Conservation (phyloP, 1,140 invertebrate genomes). For the Lepidostoma basale region DNA sequence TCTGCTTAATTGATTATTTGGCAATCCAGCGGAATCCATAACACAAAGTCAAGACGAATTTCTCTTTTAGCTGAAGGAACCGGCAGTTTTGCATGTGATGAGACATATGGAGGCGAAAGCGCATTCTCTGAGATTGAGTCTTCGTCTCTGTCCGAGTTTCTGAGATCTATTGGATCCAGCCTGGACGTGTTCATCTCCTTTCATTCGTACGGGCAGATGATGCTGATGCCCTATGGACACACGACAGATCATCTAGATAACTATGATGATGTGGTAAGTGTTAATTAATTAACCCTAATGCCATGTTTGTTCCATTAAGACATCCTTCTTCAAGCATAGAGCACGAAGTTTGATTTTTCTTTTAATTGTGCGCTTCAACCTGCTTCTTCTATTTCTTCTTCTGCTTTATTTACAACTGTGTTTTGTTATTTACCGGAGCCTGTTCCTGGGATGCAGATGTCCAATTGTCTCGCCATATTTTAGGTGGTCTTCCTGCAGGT, state of each 20-base stretch:
- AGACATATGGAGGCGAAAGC: conserved; percentile 68
- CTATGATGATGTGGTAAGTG: conserved; percentile 66
- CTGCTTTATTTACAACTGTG: too few species aligned
- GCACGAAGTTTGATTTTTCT: too few species aligned
- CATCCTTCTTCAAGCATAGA: too few species aligned
- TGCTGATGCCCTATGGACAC: conserved; percentile 75
- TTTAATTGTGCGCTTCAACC: too few species aligned
- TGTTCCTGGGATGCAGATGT: too few species aligned
- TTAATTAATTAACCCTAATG: not conserved
- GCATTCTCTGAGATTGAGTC: conserved; percentile 78
- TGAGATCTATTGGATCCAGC: conserved; percentile 50
- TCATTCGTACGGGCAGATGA: conserved; percentile 78
- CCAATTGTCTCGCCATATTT: too few species aligned
- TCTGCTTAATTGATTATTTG: too few species aligned
- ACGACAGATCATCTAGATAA: conserved; percentile 64
- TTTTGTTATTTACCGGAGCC: too few species aligned
- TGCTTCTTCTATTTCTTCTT: too few species aligned
- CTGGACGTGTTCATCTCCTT: conserved; percentile 64
- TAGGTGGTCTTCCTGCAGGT: too few species aligned
- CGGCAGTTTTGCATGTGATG: conserved; percentile 67
- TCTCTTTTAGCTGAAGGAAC: conserved; percentile 62
- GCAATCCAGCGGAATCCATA: too few species aligned
- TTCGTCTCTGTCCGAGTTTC: conserved; percentile 57
- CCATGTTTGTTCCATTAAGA: not conserved
- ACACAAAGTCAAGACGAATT: conserved; percentile 38